Base-by-base conservation (phyloP, 1,140 invertebrate species). In the Pristionchus pacificus region DNA sequence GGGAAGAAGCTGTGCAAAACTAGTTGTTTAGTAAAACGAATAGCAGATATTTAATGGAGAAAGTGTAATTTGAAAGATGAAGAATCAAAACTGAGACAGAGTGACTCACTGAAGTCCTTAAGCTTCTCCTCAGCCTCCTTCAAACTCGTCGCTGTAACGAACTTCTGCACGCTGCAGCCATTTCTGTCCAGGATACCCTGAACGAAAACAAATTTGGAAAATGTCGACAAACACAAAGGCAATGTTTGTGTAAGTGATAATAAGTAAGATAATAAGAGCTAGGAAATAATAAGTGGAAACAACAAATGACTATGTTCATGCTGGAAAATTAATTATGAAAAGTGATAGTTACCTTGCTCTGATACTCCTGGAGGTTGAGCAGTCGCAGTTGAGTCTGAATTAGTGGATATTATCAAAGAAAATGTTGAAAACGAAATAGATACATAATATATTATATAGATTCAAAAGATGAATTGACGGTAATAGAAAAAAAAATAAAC, bases 361-460 rank as follows among this genome's bases (percentile, higher is more conserved):
- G 95, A 85, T 95, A 98, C 86, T 99, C 97, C 78, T 98, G 88
- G 6, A 99, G 86, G 88, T 97, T 98, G 61, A 98, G 87, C 81
- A 89, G 85, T 71, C 92, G 38, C 6, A 49, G 6, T 19, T 49
- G 38, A 6, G 38, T 49, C 38, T 49, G 38, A n/a, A n/a, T n/a
- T n/a, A n/a, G n/a, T n/a, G n/a, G n/a, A n/a, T n/a, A n/a, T n/a
- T n/a, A n/a, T n/a, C n/a, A n/a, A n/a, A n/a, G n/a, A n/a, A n/a
- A n/a, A n/a, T n/a, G n/a, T n/a, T n/a, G n/a, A n/a, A n/a, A n/a
- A n/a, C n/a, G n/a, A n/a, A n/a, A n/a, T n/a, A n/a, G n/a, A n/a
- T n/a, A n/a, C n/a, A n/a, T n/a, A n/a, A n/a, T n/a, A n/a, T n/a
- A n/a, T n/a, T n/a, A n/a, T n/a, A n/a, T n/a, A n/a, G n/a, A n/a